Conservation (phyloP, 2,888 invertebrate genomes). For the Leucozona laternaria region DNA sequence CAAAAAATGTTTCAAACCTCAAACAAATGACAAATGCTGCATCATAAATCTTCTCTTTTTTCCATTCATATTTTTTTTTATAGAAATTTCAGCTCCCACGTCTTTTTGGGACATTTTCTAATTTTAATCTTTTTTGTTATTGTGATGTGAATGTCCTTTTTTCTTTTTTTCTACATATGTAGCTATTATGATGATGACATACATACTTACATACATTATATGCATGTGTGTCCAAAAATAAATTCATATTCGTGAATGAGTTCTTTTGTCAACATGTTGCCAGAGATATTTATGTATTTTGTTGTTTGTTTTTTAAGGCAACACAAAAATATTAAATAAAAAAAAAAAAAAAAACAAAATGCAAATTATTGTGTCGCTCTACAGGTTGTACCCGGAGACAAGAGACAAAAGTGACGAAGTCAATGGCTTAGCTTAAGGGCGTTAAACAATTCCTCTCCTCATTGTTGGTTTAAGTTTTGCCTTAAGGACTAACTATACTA, state of each 20-base stretch:
- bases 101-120: slow-evolving; percentile 23
- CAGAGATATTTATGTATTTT: neutral
- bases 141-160: neutral
- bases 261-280: slow-evolving; percentile 49
- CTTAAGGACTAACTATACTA: slow-evolving; percentile 43
- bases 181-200: neutral
- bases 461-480: slow-evolving; percentile 39
- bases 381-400: slow-evolving; percentile 51
- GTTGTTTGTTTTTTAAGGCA: neutral
- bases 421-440: slow-evolving; percentile 63
- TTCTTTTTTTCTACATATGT: neutral
- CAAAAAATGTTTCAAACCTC: neutral
- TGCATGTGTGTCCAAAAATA: slow-evolving; percentile 14
- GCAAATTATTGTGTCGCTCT: slow-evolving; percentile 40
- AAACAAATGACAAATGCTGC: slow-evolving; percentile 16
- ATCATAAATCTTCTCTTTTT: slow-evolving; percentile 35
- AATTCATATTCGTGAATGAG: slow-evolving; percentile 17
- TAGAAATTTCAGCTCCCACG: neutral
- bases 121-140: slow-evolving; percentile 31
- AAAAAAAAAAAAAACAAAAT: neutral
- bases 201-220: too few species aligned
- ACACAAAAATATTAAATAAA: neutral
- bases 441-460: neutral
- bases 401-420: slow-evolving; percentile 56
- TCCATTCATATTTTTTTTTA: neutral